Evolutionary conservation across 2,888 invertebrate species (phyloP).

Genomic region (Pogonocherus hispidulus): DNA sequence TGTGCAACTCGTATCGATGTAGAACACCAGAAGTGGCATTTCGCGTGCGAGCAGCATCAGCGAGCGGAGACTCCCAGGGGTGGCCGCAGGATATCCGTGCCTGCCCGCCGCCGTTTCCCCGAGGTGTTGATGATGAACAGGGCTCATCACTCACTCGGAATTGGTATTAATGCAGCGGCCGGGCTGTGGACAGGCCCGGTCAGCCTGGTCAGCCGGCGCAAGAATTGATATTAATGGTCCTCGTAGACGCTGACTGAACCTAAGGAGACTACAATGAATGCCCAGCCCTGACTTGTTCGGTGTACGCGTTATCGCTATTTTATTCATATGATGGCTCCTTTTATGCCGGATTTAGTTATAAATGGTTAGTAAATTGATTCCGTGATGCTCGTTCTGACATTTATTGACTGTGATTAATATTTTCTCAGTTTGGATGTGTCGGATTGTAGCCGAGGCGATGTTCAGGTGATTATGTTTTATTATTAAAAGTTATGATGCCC

Average conservation of each 20-base stretch:
- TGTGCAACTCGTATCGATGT: slow-evolving; percentile 1
- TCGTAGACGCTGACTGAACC: slow-evolving; percentile 58
- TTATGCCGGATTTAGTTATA: slow-evolving; percentile 65
- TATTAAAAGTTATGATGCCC: slow-evolving; percentile 51
- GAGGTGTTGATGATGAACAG: slow-evolving; percentile 69
- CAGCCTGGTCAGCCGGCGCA: slow-evolving; percentile 62
- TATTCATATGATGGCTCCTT: slow-evolving; percentile 66
- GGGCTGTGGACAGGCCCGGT: slow-evolving; percentile 64
- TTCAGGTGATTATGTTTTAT: slow-evolving; percentile 55
- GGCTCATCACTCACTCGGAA: slow-evolving; percentile 68
- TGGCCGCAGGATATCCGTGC: slow-evolving; percentile 62
- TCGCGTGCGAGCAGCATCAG: slow-evolving; percentile 22
- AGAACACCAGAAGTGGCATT: slow-evolving; percentile 24
- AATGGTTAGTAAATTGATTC: slow-evolving; percentile 58
- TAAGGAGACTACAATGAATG: slow-evolving; percentile 64
- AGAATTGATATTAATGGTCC: slow-evolving; percentile 69
- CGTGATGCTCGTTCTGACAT: slow-evolving; percentile 52
- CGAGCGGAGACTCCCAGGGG: slow-evolving; percentile 54
- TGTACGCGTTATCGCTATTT: slow-evolving; percentile 66
- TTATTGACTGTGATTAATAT: slow-evolving; percentile 36
- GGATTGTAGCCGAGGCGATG: slow-evolving; percentile 44
- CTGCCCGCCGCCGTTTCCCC: slow-evolving; percentile 58
- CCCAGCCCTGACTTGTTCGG: slow-evolving; percentile 51
- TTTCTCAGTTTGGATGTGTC: slow-evolving; percentile 57
- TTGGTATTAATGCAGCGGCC: slow-evolving; percentile 69